Conservation (phyloP, 53 echinoderm and acorn worm genomes). For the Actinopyga echinites region DNA sequence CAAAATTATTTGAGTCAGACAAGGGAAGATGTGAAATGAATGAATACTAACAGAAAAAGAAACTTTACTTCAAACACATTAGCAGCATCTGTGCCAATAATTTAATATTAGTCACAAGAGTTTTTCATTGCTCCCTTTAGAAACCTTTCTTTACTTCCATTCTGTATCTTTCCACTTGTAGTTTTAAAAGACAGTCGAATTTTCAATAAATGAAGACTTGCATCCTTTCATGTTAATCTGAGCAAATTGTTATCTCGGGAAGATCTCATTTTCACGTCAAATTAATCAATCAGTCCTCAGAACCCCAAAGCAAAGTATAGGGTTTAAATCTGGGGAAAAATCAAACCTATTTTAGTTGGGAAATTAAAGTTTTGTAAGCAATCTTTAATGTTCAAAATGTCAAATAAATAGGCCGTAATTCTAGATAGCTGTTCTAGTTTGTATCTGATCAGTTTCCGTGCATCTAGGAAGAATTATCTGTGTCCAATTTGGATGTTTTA, state of each 20-base stretch:
- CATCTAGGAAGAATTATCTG: conserved; percentile 30
- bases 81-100: too few species aligned
- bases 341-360: conserved; percentile 34
- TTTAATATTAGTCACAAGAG: too few species aligned
- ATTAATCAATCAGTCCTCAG: conserved; percentile 41
- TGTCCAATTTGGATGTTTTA: conserved; percentile 42
- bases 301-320: conserved; percentile 38
- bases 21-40: too few species aligned
- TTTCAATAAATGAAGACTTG: too few species aligned
- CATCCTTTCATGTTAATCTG: conserved; percentile 22
- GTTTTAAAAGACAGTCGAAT: too few species aligned
- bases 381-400: conserved; percentile 48
- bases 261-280: conserved; percentile 43
- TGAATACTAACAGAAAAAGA: too few species aligned
- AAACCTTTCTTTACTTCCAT: too few species aligned
- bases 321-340: conserved; percentile 38
- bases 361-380: conserved; percentile 50
- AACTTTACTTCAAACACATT: too few species aligned
- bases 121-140: too few species aligned
- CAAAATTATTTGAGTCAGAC: too few species aligned
- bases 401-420: conserved; percentile 47
- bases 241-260: conserved; percentile 33
- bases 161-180: too few species aligned
- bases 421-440: conserved; percentile 45
- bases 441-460: conserved; percentile 39